phyloP scores from a whole-genome alignment of 2,113 vertebrate species.

The Cinclus mexicanus region DNA sequence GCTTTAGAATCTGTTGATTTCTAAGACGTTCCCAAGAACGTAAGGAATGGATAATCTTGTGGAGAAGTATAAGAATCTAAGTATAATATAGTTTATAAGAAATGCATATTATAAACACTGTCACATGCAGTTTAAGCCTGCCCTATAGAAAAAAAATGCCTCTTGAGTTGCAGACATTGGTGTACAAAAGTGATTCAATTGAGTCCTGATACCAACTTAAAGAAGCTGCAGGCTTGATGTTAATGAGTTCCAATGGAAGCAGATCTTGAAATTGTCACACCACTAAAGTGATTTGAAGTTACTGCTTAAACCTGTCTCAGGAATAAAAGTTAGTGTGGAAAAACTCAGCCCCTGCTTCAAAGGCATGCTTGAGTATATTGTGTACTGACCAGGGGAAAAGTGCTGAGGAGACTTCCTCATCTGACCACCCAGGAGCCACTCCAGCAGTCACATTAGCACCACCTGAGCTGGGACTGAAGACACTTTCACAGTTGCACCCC shows the following conservation, averaged over 20 bases:
- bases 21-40: neutral
- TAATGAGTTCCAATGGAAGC: neutral
- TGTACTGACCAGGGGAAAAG: too few relatives aligned
- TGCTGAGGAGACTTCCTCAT: too few relatives aligned
- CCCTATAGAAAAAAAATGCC: neutral
- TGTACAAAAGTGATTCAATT: accelerated
- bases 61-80: neutral
- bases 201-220: neutral
- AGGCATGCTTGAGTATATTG: accelerated
- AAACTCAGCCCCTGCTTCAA: accelerated
- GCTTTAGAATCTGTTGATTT: neutral
- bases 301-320: neutral
- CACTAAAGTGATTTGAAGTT: neutral
- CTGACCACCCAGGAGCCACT: neutral
- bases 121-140: too few relatives aligned
- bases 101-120: neutral
- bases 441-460: neutral
- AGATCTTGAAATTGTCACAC: neutral
- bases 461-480: neutral
- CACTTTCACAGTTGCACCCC: neutral
- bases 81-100: neutral
- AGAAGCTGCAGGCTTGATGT: neutral
- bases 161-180: accelerated
- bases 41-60: neutral
- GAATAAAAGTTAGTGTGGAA: accelerated